These are phyloP conservation scores for Melipona bicolor DNA, from an alignment of 2,888 invertebrate genomes.

Conservation along the genomic window DNA sequence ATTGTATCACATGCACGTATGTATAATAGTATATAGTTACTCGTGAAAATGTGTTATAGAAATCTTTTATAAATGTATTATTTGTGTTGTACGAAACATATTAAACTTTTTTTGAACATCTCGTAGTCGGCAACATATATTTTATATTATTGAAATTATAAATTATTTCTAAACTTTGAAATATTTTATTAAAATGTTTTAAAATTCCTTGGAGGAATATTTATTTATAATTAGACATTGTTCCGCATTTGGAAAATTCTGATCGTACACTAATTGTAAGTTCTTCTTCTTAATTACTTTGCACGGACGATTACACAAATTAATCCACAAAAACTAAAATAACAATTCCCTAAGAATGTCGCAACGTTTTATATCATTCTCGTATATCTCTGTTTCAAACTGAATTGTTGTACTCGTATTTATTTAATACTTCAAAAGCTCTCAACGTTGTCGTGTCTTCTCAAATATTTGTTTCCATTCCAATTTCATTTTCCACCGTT, in stretches of 20 bases:
- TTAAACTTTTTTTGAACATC: too few relatives aligned
- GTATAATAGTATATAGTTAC: too few relatives aligned
- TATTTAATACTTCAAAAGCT: neutral
- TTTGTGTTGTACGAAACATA: too few relatives aligned
- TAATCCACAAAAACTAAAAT: neutral
- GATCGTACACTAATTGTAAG: neutral
- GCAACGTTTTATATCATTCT: neutral
- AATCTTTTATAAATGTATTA: too few relatives aligned
- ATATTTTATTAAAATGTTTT: too few relatives aligned
- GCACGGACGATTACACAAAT: neutral
- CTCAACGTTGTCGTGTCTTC: neutral
- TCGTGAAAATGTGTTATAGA: too few relatives aligned
- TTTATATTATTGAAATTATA: too few relatives aligned
- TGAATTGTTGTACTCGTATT: neutral
- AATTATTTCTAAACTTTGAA: too few relatives aligned
- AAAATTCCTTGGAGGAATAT: too few relatives aligned
- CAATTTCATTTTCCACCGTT: slow-evolving; percentile 23
- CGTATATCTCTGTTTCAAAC: neutral
- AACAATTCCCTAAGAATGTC: neutral
- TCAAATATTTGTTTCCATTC: slow-evolving; percentile 24
- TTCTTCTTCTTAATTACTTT: neutral
- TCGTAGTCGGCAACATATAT: too few relatives aligned
- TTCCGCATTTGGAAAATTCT: neutral
- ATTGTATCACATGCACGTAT: too few relatives aligned
- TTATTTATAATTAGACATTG: neutral